Evolutionary conservation across 2,113 vertebrate genomes (phyloP).

Genomic region (Siniperca chuatsi): DNA sequence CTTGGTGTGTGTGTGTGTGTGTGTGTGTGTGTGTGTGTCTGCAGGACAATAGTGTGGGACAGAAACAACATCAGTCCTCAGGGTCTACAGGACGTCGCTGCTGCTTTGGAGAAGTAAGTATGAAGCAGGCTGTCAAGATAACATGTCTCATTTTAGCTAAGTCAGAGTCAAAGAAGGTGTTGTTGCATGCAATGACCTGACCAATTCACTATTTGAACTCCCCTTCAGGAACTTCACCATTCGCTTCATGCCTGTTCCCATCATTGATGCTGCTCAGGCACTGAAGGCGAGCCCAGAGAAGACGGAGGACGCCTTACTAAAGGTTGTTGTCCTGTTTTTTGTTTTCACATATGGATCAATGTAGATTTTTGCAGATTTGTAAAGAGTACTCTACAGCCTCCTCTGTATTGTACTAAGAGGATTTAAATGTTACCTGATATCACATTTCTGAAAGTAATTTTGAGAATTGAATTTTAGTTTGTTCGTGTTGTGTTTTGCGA

Average conservation of each 20-base stretch:
- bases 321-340: conserved; percentile 82
- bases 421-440: background rate
- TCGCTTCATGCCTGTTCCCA: conserved; percentile 97
- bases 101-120: conserved; percentile 94
- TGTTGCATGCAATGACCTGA: background rate
- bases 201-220: background rate
- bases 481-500: background rate
- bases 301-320: conserved; percentile 95
- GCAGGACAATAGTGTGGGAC: conserved; percentile 97
- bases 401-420: background rate
- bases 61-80: conserved; percentile 93
- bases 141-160: background rate
- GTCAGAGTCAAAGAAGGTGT: background rate
- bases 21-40: conserved; percentile 10
- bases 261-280: conserved; percentile 96
- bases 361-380: background rate
- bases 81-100: conserved; percentile 96
- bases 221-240: conserved; percentile 92
- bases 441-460: background rate
- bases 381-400: too few relatives aligned
- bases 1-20: background rate
- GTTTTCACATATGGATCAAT: background rate
- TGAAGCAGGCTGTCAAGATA: background rate
- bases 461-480: background rate
- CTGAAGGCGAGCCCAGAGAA: conserved; percentile 95